These are phyloP conservation scores for Leptopilina syphax DNA, from an alignment of 2,888 invertebrate species.

Conservation along the genomic window DNA sequence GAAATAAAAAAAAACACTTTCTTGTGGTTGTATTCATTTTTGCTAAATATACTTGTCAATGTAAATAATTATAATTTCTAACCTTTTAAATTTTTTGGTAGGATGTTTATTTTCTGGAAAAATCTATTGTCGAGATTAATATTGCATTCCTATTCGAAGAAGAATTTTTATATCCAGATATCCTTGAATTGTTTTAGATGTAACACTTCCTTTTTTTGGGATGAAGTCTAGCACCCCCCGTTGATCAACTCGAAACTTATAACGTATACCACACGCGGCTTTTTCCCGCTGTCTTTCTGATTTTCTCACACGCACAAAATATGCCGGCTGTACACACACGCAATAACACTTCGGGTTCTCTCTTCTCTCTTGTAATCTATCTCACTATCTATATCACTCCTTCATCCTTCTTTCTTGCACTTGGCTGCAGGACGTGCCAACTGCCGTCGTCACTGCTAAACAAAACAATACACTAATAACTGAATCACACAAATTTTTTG, in stretches of 20 bases:
- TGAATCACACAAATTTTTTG: slow-evolving; percentile 5
- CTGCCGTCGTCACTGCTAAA: slow-evolving; percentile 31
- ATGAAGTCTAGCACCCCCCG: background rate
- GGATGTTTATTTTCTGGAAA: no score
- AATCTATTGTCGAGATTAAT: background rate
- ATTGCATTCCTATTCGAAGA: background rate
- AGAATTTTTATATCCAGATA: background rate
- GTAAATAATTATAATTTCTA: no score
- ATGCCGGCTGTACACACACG: slow-evolving; percentile 5
- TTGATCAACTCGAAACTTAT: slow-evolving; percentile 11
- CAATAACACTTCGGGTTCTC: slow-evolving; percentile 20
- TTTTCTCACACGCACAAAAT: slow-evolving; percentile 7
- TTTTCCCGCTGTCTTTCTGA: background rate
- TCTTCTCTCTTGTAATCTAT: slow-evolving; percentile 26
- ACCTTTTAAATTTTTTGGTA: no score
- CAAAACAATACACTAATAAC: slow-evolving; percentile 26
- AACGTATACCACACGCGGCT: slow-evolving; percentile 31
- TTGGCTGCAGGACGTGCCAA: slow-evolving; percentile 18
- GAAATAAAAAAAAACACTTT: no score
- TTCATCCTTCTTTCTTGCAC: slow-evolving; percentile 21
- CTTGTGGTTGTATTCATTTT: no score
- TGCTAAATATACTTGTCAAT: no score
- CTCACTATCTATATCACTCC: slow-evolving; percentile 33
- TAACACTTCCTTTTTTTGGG: slow-evolving; percentile 9
- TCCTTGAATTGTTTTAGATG: slow-evolving; percentile 5